A percentile compares a stretch with the other conserved stretches of the same genome.
Evolutionary conservation across 2,797 vertebrate genomes (phyloP).

Genomic region (Pangasius krempfi): DNA sequence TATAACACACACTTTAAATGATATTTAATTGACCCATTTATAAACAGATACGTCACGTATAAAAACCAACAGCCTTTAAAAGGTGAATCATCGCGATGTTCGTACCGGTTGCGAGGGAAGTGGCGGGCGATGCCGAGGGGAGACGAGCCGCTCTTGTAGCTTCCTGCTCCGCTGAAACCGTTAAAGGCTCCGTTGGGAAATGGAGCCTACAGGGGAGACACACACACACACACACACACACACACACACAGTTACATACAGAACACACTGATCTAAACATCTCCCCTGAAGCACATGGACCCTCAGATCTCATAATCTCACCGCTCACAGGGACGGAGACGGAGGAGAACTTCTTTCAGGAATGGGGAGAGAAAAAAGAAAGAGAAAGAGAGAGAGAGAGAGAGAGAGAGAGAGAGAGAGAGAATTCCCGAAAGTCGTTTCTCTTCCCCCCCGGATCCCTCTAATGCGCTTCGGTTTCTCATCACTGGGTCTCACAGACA

Average conservation of each 20-base stretch:
- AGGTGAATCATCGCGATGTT: background rate
- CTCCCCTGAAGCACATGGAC: constrained; percentile 6
- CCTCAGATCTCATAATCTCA: constrained; percentile 65
- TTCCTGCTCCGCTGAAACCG: constrained; percentile 88
- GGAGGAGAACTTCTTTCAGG: constrained; percentile 18
- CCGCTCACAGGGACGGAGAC: constrained; percentile 47
- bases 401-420: background rate
- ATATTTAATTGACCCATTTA: background rate
- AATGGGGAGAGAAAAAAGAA: background rate
- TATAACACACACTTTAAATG: background rate
- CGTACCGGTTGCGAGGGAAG: constrained; percentile 94
- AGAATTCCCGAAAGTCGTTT: constrained; percentile 15
- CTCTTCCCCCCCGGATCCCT: constrained; percentile 42
- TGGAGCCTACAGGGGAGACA: constrained; percentile 80
- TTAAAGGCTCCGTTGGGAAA: constrained; percentile 98
- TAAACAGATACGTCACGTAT: background rate
- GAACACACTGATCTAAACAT: background rate
- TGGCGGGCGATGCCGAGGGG: constrained; percentile 85
- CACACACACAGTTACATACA: background rate
- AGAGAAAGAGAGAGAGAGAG: background rate
- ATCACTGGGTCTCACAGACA: constrained; percentile 54
- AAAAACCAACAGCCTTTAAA: background rate
- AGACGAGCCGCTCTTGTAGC: constrained; percentile 87
- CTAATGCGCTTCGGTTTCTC: constrained; percentile 50
- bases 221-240: background rate